Evolutionary conservation across 2,113 vertebrate species (phyloP).

Genomic region (Pollimyrus isidori): DNA sequence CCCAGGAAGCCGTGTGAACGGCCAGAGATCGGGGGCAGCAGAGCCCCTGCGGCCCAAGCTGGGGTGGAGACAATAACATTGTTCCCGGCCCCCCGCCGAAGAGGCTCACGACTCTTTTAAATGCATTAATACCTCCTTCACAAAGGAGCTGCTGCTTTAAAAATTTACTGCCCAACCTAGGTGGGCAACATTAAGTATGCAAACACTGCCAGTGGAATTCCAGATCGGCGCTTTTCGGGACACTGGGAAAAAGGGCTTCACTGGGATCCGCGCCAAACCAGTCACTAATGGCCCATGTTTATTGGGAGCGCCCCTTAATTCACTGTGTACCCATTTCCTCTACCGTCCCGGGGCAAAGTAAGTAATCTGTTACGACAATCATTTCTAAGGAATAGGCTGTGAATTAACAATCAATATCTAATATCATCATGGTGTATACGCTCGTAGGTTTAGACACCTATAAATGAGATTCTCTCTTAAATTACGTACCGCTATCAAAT

Average conservation of each 20-base stretch:
- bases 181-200: slow-evolving; percentile 35
- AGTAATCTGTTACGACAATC: not conserved
- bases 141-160: slow-evolving; percentile 37
- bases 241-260: not conserved
- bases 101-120: slow-evolving; percentile 33
- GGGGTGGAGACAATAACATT: slow-evolving; percentile 40
- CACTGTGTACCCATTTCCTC: not conserved
- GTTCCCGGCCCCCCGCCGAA: slow-evolving; percentile 10
- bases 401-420: not conserved
- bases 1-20: not conserved
- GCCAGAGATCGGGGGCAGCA: slow-evolving; percentile 33
- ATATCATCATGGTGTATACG: not conserved
- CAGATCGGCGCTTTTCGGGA: not conserved
- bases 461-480: not conserved
- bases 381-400: not conserved
- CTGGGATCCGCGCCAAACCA: slow-evolving; percentile 1
- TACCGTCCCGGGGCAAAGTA: not conserved
- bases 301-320: not conserved
- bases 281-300: slow-evolving; percentile 9
- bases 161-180: slow-evolving; percentile 35
- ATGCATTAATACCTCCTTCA: slow-evolving; percentile 33
- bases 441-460: not conserved
- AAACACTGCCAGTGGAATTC: slow-evolving; percentile 22
- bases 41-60: slow-evolving; percentile 24
- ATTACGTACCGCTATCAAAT: not conserved